Evolutionary conservation across 2,888 invertebrate genomes (phyloP).

Genomic region (Trimorus sp.): DNA sequence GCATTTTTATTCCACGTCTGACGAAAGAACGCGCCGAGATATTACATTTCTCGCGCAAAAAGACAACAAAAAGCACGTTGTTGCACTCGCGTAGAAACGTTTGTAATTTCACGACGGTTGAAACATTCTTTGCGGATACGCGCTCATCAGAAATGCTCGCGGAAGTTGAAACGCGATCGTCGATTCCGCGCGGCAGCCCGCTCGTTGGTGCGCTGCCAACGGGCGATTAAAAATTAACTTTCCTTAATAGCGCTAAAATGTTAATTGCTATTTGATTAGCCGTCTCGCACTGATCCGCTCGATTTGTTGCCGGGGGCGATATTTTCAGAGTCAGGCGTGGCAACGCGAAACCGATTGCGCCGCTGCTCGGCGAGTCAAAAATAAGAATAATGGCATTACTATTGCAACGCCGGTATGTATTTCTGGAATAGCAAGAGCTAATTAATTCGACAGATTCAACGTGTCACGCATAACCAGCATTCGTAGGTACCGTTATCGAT

Average conservation of each 20-base stretch:
- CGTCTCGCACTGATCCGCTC: slow-evolving; percentile 3
- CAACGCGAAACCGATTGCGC: slow-evolving; percentile 9
- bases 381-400: slow-evolving; percentile 35
- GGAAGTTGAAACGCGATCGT: slow-evolving; percentile 11
- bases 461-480: slow-evolving; percentile 65
- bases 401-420: slow-evolving; percentile 40
- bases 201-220: slow-evolving; percentile 24
- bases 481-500: slow-evolving; percentile 63
- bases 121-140: slow-evolving; percentile 8
- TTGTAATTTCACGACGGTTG: slow-evolving; percentile 9
- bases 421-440: slow-evolving; percentile 59
- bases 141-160: slow-evolving; percentile 12
- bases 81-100: not conserved
- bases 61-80: slow-evolving; percentile 12
- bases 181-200: not conserved
- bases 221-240: slow-evolving; percentile 32
- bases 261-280: slow-evolving; percentile 32
- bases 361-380: slow-evolving; percentile 1
- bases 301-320: slow-evolving; percentile 6
- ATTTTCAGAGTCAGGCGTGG: not conserved
- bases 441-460: slow-evolving; percentile 66
- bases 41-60: slow-evolving; percentile 17
- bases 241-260: slow-evolving; percentile 28
- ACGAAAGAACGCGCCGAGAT: slow-evolving; percentile 18
- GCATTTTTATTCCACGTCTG: slow-evolving; percentile 20